phyloP scores from a whole-genome alignment of 2,888 invertebrate genomes.

The Acrocyrtus sp. region DNA sequence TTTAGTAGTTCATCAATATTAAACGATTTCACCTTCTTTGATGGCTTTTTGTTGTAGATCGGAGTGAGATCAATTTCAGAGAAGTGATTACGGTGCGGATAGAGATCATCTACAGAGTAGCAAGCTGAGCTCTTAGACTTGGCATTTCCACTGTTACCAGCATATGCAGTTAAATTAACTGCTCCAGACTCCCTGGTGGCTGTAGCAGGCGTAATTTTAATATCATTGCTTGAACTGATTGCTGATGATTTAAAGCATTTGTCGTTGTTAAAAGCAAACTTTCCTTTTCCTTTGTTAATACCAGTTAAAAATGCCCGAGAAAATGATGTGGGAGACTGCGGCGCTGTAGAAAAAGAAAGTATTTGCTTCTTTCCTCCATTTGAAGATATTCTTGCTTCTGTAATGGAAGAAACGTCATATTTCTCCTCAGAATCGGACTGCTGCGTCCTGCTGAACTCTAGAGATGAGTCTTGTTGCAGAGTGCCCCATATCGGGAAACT shows the following conservation, averaged over 20 bases:
- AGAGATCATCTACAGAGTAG: too few species aligned
- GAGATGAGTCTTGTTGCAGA: neutral
- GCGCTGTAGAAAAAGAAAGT: too few species aligned
- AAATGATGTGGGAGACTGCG: neutral
- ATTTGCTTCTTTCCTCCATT: too few species aligned
- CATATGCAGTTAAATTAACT: neutral
- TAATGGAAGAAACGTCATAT: neutral
- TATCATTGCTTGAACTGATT: too few species aligned
- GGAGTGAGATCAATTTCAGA: neutral
- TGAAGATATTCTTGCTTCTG: too few species aligned
- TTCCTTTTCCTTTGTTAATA: neutral
- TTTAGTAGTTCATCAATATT: constrained; percentile 88
- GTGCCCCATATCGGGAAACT: constrained; percentile 57
- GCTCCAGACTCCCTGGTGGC: neutral
- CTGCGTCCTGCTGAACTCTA: neutral
- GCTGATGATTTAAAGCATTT: too few species aligned
- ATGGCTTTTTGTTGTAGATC: constrained; percentile 21
- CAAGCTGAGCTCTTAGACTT: too few species aligned
- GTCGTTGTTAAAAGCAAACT: neutral
- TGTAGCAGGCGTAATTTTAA: neutral
- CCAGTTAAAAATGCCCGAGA: too few species aligned
- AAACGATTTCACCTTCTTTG: constrained; percentile 80
- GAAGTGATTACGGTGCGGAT: neutral
- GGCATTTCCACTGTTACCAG: neutral
- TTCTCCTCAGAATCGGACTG: neutral